These are phyloP conservation scores for Psylliodes chrysocephalus DNA, from an alignment of 2,888 invertebrate genomes.

Conservation along the genomic window DNA sequence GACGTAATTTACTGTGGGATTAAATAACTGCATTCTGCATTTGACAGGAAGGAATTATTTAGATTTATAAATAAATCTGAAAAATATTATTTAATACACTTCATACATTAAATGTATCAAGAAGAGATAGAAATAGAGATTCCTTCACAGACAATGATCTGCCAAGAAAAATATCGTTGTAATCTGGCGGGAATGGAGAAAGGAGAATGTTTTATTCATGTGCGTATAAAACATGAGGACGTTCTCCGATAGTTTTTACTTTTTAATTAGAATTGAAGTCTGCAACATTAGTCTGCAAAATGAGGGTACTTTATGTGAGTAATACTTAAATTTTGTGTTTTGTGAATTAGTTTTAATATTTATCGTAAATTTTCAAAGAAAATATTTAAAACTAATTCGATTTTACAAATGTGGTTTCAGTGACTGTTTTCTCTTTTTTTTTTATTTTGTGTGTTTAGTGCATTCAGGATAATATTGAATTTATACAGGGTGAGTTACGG, in stretches of 20 bases:
- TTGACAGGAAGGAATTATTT: background rate
- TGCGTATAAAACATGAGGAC: slow-evolving; percentile 57
- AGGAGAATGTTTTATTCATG: slow-evolving; percentile 58
- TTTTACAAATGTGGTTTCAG: background rate
- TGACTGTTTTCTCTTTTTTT: slow-evolving; percentile 30
- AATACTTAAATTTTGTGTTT: slow-evolving; percentile 31
- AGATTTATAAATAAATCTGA: background rate
- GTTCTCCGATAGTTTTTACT: slow-evolving; percentile 50
- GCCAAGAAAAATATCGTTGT: slow-evolving; percentile 23
- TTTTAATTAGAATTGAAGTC: slow-evolving; percentile 40
- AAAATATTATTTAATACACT: background rate
- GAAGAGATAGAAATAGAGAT: background rate
- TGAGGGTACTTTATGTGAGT: slow-evolving; percentile 59
- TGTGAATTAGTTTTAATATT: slow-evolving; percentile 22
- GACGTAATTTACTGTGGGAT: background rate
- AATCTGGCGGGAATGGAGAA: slow-evolving; percentile 54
- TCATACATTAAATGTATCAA: slow-evolving; percentile 3
- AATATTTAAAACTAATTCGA: too few relatives aligned
- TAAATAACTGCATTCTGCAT: background rate
- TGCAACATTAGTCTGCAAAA: slow-evolving; percentile 48
- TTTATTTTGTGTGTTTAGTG: slow-evolving; percentile 22
- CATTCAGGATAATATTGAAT: background rate
- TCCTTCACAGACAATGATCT: slow-evolving; percentile 16
- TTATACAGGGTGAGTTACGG: too few relatives aligned
- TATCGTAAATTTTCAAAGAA: too few relatives aligned